phyloP scores from a whole-genome alignment of 2,113 vertebrate species.

The Neolamprologus brichardi region DNA sequence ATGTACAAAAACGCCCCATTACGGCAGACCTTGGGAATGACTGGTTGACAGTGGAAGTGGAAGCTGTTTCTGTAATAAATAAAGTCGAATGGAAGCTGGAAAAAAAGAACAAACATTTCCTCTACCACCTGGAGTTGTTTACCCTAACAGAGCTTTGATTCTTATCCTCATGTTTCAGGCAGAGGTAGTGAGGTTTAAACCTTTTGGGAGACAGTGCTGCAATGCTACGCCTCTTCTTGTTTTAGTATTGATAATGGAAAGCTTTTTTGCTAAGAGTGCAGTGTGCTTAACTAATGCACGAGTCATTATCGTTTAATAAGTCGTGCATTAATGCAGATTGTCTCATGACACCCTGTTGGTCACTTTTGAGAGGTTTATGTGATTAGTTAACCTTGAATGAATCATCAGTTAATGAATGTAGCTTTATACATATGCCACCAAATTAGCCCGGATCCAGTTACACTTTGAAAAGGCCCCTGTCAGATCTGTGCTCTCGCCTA shows the following conservation, averaged over 20 bases:
- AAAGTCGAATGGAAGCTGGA: neutral
- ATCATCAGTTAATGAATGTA: neutral
- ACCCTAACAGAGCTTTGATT: neutral
- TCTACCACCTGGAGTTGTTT: slow-evolving; percentile 6
- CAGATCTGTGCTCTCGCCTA: neutral
- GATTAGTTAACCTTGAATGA: neutral
- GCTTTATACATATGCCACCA: neutral
- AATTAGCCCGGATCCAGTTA: neutral
- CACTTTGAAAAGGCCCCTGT: neutral
- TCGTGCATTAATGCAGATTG: neutral
- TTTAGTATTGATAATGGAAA: neutral
- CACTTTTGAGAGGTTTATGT: neutral
- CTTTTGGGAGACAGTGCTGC: neutral
- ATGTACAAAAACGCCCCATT: slow-evolving; percentile 30
- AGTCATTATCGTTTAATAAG: neutral
- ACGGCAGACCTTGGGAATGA: slow-evolving; percentile 25
- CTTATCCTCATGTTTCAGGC: slow-evolving; percentile 12
- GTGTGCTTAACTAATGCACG: neutral
- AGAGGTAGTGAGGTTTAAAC: neutral
- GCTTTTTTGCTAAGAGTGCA: neutral
- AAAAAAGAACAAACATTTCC: neutral
- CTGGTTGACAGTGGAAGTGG: neutral
- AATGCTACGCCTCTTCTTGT: neutral
- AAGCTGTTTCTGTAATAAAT: slow-evolving; percentile 11
- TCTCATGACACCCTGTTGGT: neutral